Evolutionary conservation across 2,797 vertebrate genomes (phyloP), one percentile per base, ranked within the genome.

Genomic region (Typhlichthys subterraneus): DNA sequence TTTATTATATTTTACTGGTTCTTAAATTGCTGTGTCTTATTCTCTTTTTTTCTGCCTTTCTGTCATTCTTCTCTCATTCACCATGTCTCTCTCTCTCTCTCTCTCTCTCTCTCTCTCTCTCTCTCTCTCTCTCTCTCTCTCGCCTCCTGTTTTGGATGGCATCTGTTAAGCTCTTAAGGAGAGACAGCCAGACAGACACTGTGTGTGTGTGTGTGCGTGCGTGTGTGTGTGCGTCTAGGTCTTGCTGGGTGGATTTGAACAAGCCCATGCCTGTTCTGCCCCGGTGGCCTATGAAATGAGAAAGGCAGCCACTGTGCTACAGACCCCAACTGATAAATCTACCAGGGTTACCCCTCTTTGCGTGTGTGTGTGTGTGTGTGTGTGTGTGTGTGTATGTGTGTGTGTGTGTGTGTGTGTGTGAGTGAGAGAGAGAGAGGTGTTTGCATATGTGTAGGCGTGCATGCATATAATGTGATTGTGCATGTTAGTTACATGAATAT

Each of bases 201-300:
- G 19, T 19, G 19, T 19, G 19, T 19, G 19, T 42, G 63, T 51
- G 65, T 38, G 65, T 10, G 59, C 4, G 33, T 46, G 67, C 53
- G 69, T 72, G 76, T 77, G 75, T 72, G 51, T 76, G 82, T 82
- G 60, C 79, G 80, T 81, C 80, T 81, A 85, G 85, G 91, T 91
- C 92, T 93, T 93, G 91, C 90, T 91, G 92, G 84, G 88, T 94
- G 92, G 90, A 92, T 94, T 93, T 94, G 92, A 93, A 94, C 93
- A 94, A 94, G 91, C 92, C 83, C 86, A 87, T 89, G 90, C 89
- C 92, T 94, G 93, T 94, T 94, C 93, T 94, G 93, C 93, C 92
- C 89, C 92, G 93, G 91, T 93, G 93, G 92, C 92, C 92, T 93
- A 94, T 94, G 92, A 94, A 94, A 94, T 93, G 91, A 94, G 93